These are phyloP conservation scores for Prionailurus bengalensis DNA, from an alignment of 2,113 vertebrate genomes.

Conservation along the genomic window DNA sequence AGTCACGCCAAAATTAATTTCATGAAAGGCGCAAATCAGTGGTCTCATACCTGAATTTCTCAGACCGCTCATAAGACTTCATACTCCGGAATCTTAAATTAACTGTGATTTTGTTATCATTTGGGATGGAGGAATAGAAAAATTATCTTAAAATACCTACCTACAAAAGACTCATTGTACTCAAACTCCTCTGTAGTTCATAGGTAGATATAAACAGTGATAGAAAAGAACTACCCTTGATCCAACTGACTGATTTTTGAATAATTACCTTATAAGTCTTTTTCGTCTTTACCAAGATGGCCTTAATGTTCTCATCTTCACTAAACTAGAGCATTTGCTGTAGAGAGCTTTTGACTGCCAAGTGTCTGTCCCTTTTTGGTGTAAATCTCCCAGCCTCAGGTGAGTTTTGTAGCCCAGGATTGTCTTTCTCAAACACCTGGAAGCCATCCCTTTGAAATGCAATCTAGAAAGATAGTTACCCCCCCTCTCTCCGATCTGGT, in stretches of 20 bases:
- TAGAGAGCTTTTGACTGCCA: not conserved
- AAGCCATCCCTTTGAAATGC: not conserved
- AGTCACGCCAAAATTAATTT: not conserved
- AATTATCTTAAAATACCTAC: not conserved
- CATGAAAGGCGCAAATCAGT: not conserved
- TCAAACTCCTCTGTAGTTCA: not conserved
- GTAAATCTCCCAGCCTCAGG: not conserved
- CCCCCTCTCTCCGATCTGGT: too few relatives aligned
- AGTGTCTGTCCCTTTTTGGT: not conserved
- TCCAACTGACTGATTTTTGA: not conserved
- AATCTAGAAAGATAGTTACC: not conserved
- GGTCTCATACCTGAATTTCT: not conserved
- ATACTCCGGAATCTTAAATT: not conserved
- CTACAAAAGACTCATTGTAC: not conserved
- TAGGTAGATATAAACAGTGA: not conserved
- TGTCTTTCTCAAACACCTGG: not conserved
- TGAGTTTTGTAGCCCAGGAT: not conserved
- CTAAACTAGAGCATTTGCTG: not conserved
- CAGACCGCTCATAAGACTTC: not conserved
- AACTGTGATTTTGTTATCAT: not conserved
- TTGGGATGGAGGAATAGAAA: not conserved
- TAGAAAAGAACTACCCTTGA: not conserved
- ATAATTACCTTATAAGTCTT: not conserved
- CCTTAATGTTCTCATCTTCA: not conserved
- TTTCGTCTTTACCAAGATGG: not conserved